Percentiles rank a stretch among this genome's conserved stretches.
Conservation (phyloP, 1,140 invertebrate genomes). For the Leptinotarsa lineolata region DNA sequence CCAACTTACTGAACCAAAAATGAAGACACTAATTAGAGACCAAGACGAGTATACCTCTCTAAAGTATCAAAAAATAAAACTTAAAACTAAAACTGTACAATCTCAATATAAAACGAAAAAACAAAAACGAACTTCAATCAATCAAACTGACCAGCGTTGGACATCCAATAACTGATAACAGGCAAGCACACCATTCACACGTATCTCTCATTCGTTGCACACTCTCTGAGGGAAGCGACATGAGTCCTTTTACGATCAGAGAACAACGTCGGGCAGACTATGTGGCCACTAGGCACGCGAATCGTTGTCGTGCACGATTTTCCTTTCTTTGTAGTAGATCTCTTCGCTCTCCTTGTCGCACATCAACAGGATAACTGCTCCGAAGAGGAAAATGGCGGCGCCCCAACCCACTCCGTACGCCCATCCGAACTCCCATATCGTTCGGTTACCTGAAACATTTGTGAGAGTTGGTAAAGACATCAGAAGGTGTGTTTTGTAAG, state of each 20-base stretch:
- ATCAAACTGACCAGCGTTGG: conserved; percentile 17
- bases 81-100: conserved; percentile 38
- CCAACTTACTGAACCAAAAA: too few species aligned
- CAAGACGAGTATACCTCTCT: too few species aligned
- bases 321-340: conserved; percentile 96
- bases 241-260: conserved; percentile 56
- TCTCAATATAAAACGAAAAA: conserved; percentile 32
- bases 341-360: conserved; percentile 98
- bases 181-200: conserved; percentile 43
- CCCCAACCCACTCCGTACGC: conserved; percentile 98
- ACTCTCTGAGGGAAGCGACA: conserved; percentile 48
- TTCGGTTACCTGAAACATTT: conserved; percentile 71
- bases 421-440: conserved; percentile 95
- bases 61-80: conserved; percentile 11
- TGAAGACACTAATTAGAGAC: too few species aligned
- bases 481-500: too few species aligned
- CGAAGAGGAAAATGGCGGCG: conserved; percentile 93
- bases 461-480: too few species aligned
- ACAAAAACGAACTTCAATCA: conserved; percentile 3
- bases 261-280: conserved; percentile 78
- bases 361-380: conserved; percentile 87
- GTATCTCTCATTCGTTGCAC: conserved; percentile 45
- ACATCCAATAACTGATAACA: conserved; percentile 22
- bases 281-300: conserved; percentile 74
- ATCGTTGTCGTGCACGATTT: conserved; percentile 76